Evolutionary conservation across 2,113 vertebrate species (phyloP).

Genomic region (Hydropotes inermis): DNA sequence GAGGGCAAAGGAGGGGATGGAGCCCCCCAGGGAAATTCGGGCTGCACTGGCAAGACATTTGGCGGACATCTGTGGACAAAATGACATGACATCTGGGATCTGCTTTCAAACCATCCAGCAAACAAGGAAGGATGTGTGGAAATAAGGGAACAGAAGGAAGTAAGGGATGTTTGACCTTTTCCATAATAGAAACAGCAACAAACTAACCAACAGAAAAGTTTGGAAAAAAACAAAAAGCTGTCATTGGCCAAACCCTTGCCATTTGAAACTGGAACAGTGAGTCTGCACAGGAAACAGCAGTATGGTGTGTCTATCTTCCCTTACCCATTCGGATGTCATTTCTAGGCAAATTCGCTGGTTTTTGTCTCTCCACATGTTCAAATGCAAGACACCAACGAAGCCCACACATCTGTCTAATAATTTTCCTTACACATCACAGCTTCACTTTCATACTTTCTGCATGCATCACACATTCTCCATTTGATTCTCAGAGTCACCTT

Average conservation of each 20-base stretch:
- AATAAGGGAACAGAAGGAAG: not conserved
- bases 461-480: not conserved
- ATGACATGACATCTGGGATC: not conserved
- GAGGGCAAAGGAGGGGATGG: not conserved
- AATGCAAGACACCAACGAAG: not conserved
- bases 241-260: not conserved
- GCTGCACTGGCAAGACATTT: not conserved
- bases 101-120: not conserved
- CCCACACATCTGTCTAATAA: fast-evolving
- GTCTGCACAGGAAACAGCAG: not conserved
- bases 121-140: not conserved
- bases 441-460: fast-evolving
- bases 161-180: not conserved
- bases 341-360: not conserved
- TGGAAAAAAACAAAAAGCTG: not conserved
- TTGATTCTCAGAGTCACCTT: not conserved
- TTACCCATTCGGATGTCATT: not conserved
- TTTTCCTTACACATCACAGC: no score
- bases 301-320: not conserved
- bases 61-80: not conserved
- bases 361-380: not conserved
- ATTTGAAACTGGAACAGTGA: not conserved
- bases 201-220: not conserved
- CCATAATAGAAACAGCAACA: not conserved
- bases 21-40: fast-evolving